Conservation (phyloP, 1,140 invertebrate genomes). For the Phymastichus coffea region DNA sequence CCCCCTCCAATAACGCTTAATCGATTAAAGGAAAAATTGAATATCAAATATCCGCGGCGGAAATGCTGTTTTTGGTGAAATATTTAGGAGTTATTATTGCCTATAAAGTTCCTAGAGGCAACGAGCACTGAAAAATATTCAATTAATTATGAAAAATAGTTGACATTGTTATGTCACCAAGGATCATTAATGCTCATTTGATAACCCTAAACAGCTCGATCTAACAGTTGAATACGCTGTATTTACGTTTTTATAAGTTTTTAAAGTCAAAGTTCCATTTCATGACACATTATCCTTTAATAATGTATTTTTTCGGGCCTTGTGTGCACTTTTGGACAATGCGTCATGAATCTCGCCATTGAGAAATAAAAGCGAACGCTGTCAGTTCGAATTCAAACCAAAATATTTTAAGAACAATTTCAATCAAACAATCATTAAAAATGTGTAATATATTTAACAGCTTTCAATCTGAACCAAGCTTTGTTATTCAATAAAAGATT, state of each 20-base stretch:
- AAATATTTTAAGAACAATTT: conserved; percentile 26
- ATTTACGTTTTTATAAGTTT: background rate
- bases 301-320: conserved; percentile 10
- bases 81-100: conserved; percentile 15
- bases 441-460: conserved; percentile 15
- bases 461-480: background rate
- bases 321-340: conserved; percentile 24
- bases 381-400: conserved; percentile 12
- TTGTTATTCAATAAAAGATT: background rate
- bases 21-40: conserved; percentile 14
- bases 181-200: background rate
- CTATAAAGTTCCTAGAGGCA: background rate
- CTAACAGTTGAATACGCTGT: background rate
- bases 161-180: conserved; percentile 7
- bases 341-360: conserved; percentile 28
- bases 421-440: conserved; percentile 18
- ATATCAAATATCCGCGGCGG: conserved; percentile 5
- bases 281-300: conserved; percentile 5
- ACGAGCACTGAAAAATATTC: conserved; percentile 1
- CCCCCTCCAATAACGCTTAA: conserved; percentile 11
- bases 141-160: background rate
- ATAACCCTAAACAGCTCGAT: background rate
- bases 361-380: conserved; percentile 26
- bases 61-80: conserved; percentile 4
- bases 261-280: conserved; percentile 24